Evolutionary conservation across 2,797 vertebrate genomes (phyloP).

Genomic region (Acestrorhynchus altus): DNA sequence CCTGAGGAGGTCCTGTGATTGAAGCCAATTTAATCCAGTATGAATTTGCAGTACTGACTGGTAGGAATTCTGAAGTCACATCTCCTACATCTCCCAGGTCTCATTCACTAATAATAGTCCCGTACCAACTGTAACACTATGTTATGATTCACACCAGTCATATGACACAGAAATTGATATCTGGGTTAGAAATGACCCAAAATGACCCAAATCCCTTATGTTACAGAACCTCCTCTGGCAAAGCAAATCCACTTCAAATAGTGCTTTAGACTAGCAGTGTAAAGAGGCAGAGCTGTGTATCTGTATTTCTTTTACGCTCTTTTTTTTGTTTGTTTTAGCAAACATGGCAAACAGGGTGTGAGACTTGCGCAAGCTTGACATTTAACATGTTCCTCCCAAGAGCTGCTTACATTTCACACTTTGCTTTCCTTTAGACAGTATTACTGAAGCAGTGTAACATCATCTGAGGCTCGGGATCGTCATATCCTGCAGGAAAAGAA

Average conservation of each 20-base stretch:
- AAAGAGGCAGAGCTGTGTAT: conserved; percentile 37
- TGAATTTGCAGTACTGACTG: not conserved
- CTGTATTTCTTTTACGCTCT: conserved; percentile 40
- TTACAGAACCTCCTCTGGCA: conserved; percentile 2
- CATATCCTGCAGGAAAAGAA: not conserved
- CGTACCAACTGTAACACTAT: not conserved
- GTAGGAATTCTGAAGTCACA: not conserved
- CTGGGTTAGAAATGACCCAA: not conserved
- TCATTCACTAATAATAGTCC: not conserved
- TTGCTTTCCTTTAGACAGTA: conserved; percentile 33
- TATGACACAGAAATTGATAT: not conserved
- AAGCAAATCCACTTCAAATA: not conserved
- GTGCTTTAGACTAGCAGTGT: not conserved
- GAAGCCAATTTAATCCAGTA: not conserved
- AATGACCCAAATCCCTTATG: not conserved
- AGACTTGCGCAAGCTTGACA: conserved; percentile 45
- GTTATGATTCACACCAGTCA: not conserved
- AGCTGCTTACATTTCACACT: conserved; percentile 40
- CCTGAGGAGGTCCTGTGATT: not conserved
- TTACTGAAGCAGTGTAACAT: conserved; percentile 18
- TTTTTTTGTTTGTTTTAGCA: conserved; percentile 51
- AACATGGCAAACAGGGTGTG: conserved; percentile 75
- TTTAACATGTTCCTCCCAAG: conserved; percentile 35
- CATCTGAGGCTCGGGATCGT: conserved; percentile 9
- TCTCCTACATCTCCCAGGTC: no score